Evolutionary conservation across 1,140 invertebrate genomes (phyloP).

Genomic region (Teleogryllus occipitalis): DNA sequence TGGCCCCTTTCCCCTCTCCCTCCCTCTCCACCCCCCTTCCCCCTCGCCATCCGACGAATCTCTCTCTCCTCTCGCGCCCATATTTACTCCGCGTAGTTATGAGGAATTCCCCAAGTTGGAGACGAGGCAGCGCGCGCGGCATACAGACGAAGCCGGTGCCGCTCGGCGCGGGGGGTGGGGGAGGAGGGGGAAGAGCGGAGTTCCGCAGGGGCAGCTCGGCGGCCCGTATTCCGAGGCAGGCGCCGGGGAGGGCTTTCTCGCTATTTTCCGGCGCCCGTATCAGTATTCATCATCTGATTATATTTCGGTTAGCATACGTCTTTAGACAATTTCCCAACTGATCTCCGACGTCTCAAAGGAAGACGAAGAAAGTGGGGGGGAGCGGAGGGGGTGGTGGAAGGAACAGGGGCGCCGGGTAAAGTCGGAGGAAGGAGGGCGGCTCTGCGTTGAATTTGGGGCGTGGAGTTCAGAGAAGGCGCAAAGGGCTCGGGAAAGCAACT

Average conservation of each 20-base stretch:
- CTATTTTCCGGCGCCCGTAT: background rate
- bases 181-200: background rate
- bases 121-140: background rate
- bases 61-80: background rate
- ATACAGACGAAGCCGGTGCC: background rate
- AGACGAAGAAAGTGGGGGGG: background rate
- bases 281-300: slow-evolving; percentile 5
- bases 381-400: background rate
- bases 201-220: background rate
- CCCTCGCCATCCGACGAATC: background rate
- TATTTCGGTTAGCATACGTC: background rate
- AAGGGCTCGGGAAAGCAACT: no score
- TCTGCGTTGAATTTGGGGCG: no score
- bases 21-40: background rate
- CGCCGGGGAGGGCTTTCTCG: background rate
- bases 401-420: background rate
- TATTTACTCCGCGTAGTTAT: background rate
- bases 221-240: background rate
- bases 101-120: background rate
- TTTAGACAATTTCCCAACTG: slow-evolving; percentile 4
- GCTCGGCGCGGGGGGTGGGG: no score
- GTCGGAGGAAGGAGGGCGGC: no score
- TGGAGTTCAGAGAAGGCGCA: no score
- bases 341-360: background rate
- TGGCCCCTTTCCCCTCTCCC: background rate